Percentiles rank a stretch among this genome's conserved stretches.
phyloP scores from a whole-genome alignment of 1,140 invertebrate genomes.

The Papilio machaon region DNA sequence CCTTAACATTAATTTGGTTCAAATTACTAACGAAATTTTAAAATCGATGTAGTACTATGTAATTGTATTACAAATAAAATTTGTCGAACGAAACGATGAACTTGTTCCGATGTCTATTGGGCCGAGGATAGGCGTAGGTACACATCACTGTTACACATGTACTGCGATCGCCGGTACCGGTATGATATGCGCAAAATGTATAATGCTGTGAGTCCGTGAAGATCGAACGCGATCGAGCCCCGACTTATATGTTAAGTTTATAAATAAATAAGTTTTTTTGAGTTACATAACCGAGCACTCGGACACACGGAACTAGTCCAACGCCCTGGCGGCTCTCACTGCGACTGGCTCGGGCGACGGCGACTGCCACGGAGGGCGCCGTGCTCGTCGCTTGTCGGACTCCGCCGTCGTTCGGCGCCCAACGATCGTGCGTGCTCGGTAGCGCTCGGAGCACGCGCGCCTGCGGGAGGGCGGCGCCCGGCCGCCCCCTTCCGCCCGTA shows the following conservation, averaged over 20 bases:
- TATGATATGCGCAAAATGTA: conserved; percentile 32
- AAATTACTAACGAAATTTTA: not conserved
- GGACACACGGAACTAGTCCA: conserved; percentile 69
- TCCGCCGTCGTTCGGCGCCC: conserved; percentile 74
- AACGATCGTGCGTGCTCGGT: conserved; percentile 77
- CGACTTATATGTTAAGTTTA: conserved; percentile 64
- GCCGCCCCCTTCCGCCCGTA: conserved; percentile 17
- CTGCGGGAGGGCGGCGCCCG: conserved; percentile 73
- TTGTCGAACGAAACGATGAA: conserved; percentile 70
- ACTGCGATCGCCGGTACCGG: conserved; percentile 42
- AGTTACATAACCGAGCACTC: conserved; percentile 79
- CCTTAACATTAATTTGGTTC: not conserved
- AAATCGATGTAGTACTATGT: conserved; percentile 31
- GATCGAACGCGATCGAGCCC: conserved; percentile 42
- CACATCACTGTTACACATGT: conserved; percentile 75
- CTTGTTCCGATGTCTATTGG: conserved; percentile 70
- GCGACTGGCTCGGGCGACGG: conserved; percentile 76
- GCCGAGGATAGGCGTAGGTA: conserved; percentile 68
- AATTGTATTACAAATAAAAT: conserved; percentile 44
- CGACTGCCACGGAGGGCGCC: conserved; percentile 71
- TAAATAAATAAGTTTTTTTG: conserved; percentile 80
- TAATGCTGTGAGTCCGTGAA: conserved; percentile 38
- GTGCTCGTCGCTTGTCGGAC: conserved; percentile 75
- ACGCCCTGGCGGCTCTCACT: conserved; percentile 76
- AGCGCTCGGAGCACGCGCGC: conserved; percentile 73